phyloP scores from a whole-genome alignment of 92 coral and sea anemone species.

The Epizoanthus rinbou region DNA sequence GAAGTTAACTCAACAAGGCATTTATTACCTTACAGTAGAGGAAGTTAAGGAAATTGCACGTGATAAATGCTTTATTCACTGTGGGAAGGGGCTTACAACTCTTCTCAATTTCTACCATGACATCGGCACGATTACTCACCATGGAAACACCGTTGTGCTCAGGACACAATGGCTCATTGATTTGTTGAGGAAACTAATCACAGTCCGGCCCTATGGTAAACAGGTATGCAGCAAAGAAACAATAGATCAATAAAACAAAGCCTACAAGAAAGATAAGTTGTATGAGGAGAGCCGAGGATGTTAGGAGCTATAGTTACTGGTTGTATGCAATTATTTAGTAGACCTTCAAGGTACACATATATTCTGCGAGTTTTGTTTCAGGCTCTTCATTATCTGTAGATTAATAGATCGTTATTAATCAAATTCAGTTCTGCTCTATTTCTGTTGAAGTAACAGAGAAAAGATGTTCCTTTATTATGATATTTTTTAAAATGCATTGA shows the following conservation, averaged over 20 bases:
- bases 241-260: neutral
- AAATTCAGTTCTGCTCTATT: too few species aligned
- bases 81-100: slow-evolving; percentile 39
- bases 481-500: too few species aligned
- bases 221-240: slow-evolving; percentile 38
- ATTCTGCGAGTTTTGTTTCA: too few species aligned
- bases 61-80: slow-evolving; percentile 45
- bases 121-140: slow-evolving; percentile 45
- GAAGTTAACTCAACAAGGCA: slow-evolving; percentile 34
- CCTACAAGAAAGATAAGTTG: too few species aligned
- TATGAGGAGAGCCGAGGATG: too few species aligned
- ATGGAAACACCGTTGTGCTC: slow-evolving; percentile 52
- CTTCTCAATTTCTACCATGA: slow-evolving; percentile 56
- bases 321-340: too few species aligned
- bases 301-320: too few species aligned
- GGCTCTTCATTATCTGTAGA: too few species aligned
- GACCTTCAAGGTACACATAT: too few species aligned
- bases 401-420: too few species aligned
- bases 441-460: too few species aligned
- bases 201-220: slow-evolving; percentile 47
- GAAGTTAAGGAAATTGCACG: slow-evolving; percentile 47
- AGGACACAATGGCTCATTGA: slow-evolving; percentile 56
- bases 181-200: slow-evolving; percentile 55
- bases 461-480: too few species aligned
- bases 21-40: slow-evolving; percentile 25